Evolutionary conservation across 2,888 invertebrate genomes (phyloP), one percentile per base, ranked within the genome.

Genomic region (Rhingia campestris): DNA sequence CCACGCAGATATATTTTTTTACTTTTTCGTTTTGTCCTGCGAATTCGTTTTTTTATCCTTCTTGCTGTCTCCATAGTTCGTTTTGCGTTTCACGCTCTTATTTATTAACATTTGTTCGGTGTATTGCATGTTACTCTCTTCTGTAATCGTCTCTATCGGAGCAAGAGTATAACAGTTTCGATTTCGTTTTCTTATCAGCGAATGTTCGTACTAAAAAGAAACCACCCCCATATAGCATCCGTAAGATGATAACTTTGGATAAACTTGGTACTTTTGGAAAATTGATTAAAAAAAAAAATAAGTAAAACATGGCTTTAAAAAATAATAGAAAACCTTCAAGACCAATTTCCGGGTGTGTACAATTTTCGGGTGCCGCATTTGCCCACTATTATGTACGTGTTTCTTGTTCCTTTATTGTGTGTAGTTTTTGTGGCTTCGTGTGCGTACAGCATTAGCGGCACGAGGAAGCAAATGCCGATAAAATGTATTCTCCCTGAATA

Each of bases 141-240:
- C 64, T 53, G 43, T 51, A 59, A 41, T 59, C 33, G 14, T 61
- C 37, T 58, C 51, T 51, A 49, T 49, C 58, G 10, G 10, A 64
- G 37, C 37, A 14, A 6, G 32, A 54, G 54, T 82, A 82, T 82
- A 82, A 82, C 81, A 82, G 81, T 82, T 77, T 67, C 37, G 64
- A 63, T 39, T 74, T 75, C 22, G 56, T 63, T 54, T 53, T 51
- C 70, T 70, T 81, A 81, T 76, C 70, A 70, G 53, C 14, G 2
- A 41, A 4, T 10, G 41, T 41, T 41, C 2, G n/a, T 32, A 59
- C 41, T 56, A n/a, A 35, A 33, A 70, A 10, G 66, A 53, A 53
- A 22, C 22, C 22, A 22, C 14, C 12, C 51, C 53, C 43, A 54
- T 61, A 41, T 53, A 39, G 67, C 33, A 59, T 51, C 66, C 35